Percentiles rank a stretch among this genome's conserved stretches.
phyloP scores from a whole-genome alignment of 1,140 invertebrate genomes.

The Scaptomyza montana region DNA sequence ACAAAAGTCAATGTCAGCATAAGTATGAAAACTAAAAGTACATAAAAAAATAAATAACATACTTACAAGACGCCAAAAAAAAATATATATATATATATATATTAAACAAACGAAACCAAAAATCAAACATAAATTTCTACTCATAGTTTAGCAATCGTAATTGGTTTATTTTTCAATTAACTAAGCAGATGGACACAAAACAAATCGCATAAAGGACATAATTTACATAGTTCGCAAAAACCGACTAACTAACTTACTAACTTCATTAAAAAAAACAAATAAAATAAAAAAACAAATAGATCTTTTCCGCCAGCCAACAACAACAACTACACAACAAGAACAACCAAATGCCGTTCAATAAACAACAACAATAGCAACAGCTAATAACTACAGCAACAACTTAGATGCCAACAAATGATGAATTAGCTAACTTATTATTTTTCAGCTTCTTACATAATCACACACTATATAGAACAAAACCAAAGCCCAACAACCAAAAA shows the following conservation, averaged over 20 bases:
- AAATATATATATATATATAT: constrained; percentile 37
- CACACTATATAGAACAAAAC: constrained; percentile 9
- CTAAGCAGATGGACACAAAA: constrained; percentile 58
- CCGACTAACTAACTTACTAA: constrained; percentile 44
- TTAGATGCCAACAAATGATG: constrained; percentile 17
- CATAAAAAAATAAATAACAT: constrained; percentile 51
- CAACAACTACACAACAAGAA: constrained; percentile 29
- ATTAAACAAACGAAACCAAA: constrained; percentile 27
- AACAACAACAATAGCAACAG: constrained; percentile 45
- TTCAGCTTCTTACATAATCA: constrained; percentile 8
- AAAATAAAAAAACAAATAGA: constrained; percentile 53
- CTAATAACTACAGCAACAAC: constrained; percentile 17
- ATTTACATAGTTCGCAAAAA: constrained; percentile 64
- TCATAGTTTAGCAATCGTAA: constrained; percentile 77
- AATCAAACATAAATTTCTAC: constrained; percentile 66
- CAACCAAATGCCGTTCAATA: constrained; percentile 67
- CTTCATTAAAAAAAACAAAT: constrained; percentile 3
- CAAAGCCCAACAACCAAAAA: not conserved
- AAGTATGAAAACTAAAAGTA: constrained; percentile 60
- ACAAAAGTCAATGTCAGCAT: constrained; percentile 62
- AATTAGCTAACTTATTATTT: constrained; percentile 27
- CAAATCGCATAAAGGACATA: constrained; percentile 62
- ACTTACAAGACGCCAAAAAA: constrained; percentile 30
- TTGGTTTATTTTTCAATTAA: constrained; percentile 66
- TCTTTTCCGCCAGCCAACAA: constrained; percentile 63